Conservation (phyloP, 2,113 vertebrate species). For the Nesogale talazaci region DNA sequence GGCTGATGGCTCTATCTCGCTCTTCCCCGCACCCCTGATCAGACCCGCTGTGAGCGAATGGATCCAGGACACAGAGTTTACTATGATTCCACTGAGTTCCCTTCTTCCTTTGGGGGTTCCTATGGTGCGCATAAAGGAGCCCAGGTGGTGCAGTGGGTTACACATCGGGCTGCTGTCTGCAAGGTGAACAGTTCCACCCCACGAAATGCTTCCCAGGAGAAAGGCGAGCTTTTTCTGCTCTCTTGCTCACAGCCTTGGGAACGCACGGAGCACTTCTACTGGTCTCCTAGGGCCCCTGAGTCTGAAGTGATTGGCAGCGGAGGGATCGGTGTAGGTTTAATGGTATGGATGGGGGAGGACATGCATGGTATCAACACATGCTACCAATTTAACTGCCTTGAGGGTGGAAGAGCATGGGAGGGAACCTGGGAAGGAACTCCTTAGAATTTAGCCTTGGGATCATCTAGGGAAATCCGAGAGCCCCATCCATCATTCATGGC, state of each 20-base stretch:
- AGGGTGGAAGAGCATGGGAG: background rate
- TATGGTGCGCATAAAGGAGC: background rate
- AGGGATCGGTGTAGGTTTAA: too few species aligned
- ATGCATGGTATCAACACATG: background rate
- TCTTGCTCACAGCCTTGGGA: too few species aligned
- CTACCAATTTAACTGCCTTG: background rate
- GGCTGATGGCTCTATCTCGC: background rate
- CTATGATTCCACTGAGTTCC: background rate
- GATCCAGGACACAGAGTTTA: background rate
- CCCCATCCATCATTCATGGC: background rate
- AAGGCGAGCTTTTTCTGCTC: too few species aligned
- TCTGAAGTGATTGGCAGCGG: too few species aligned
- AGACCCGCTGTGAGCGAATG: background rate
- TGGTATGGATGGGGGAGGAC: background rate
- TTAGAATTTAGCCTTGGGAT: background rate
- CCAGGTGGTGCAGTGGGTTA: too few species aligned
- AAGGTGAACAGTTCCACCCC: too few species aligned
- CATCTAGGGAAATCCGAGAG: background rate
- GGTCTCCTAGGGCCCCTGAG: too few species aligned
- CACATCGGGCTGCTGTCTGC: too few species aligned
- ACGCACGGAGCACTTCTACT: too few species aligned
- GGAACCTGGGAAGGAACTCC: background rate
- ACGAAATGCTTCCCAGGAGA: too few species aligned
- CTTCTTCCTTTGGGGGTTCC: background rate
- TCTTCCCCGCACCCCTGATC: background rate